Evolutionary conservation across 2,888 invertebrate genomes (phyloP), one percentile per base, ranked within the genome.

Genomic region (Euzetes globulus): DNA sequence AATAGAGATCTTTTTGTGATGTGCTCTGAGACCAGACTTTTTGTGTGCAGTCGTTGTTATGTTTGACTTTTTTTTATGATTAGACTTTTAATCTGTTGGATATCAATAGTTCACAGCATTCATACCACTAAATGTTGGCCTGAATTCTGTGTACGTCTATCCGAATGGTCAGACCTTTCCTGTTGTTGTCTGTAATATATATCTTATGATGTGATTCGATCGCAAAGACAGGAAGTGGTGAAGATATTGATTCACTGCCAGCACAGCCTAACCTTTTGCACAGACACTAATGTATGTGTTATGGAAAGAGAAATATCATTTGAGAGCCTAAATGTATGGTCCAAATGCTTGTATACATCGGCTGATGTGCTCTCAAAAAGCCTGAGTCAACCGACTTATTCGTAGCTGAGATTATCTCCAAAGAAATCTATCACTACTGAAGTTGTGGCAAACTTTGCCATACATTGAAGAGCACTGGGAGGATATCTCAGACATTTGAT

Each of bases 321-420:
- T 7, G 15, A 63, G 3, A 22, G 17, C 29, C 22, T 19, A 33
- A 63, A 63, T 63, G 27, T 63, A 63, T 63, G 29, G 29, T 15
- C 63, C 29, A 33, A 63, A 63, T 27, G 29, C 63, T 41, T 68
- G 68, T 68, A 68, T 33, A 60, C 29, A 27, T 27, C 60, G 2
- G 33, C 27, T 29, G 58, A 13, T 15, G 29, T 33, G 25, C 15
- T 29, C 22, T 27, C 15, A 22, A 41, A n/a, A 68, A 15, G 15
- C 22, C 15, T 41, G 17, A 19, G 37, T 68, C 33, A 22, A 68
- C 13, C 41, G 68, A 68, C 68, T 68, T 68, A 68, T 68, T 37
- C 68, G 37, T 68, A n/a, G 41, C 68, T 68, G 41, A 68, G 68
- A 68, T 68, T 68, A 68, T 68, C 68, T 7, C 33, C 68, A 68